These are phyloP conservation scores for Kryptolebias ocellatus DNA, from an alignment of 2,797 vertebrate genomes.

Conservation along the genomic window DNA sequence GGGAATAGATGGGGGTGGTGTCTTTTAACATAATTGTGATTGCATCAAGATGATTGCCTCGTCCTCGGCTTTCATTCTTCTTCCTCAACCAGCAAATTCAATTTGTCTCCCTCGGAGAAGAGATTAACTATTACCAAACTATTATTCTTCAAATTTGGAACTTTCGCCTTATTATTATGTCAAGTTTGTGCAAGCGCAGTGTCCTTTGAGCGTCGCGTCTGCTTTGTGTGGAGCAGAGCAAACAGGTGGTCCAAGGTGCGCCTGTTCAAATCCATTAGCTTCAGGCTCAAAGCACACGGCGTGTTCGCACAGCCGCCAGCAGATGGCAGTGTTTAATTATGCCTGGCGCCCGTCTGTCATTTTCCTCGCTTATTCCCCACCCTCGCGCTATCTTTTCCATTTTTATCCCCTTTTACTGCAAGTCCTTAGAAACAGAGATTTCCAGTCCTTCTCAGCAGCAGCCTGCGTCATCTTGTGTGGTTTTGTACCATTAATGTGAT, in stretches of 20 bases:
- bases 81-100: constrained; percentile 57
- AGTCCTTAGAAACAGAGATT: constrained; percentile 78
- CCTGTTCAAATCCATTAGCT: constrained; percentile 50
- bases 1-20: constrained; percentile 33
- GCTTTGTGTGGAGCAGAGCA: constrained; percentile 50
- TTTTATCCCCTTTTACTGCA: constrained; percentile 72
- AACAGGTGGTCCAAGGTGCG: constrained; percentile 63
- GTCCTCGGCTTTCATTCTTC: constrained; percentile 41
- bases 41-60: constrained; percentile 64
- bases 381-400: constrained; percentile 63
- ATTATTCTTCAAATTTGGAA: constrained; percentile 22
- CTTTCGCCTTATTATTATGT: constrained; percentile 46
- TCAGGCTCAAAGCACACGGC: constrained; percentile 19
- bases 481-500: constrained; percentile 59
- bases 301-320: constrained; percentile 48
- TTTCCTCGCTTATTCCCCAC: constrained; percentile 37
- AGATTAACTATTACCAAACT: constrained; percentile 9
- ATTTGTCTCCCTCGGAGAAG: constrained; percentile 41
- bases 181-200: constrained; percentile 24
- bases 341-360: constrained; percentile 24
- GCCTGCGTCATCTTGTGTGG: constrained; percentile 44
- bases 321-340: constrained; percentile 81
- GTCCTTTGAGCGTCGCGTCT: constrained; percentile 61
- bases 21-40: constrained; percentile 68
- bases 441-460: constrained; percentile 46